Base-by-base conservation (phyloP, 2,797 vertebrate genomes). In the Sparidentex hasta region DNA sequence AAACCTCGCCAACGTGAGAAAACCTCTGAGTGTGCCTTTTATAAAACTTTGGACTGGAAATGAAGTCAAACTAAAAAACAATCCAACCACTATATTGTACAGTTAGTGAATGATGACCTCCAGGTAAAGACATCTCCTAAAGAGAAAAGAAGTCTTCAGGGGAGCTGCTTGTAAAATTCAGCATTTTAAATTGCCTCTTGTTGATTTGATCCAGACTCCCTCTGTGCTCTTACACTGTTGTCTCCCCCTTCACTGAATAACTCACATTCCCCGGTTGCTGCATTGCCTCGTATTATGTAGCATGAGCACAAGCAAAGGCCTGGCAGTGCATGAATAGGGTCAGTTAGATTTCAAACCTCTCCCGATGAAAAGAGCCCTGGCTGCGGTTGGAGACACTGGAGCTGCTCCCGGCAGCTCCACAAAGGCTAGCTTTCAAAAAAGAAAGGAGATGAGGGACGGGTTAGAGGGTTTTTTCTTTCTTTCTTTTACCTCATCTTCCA, bases 301-400 rank as follows among this genome's bases (percentile, higher is more conserved):
- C 91, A 91, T 89, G 91, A 93, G 90, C 84, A 84, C 87, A 90
- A 92, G 90, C 94, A 70, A 89, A 89, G 88, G 85, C 78, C 93
- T 95, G 95, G 95, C 95, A 95, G 81, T 63, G 83, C 84, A 93
- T 96, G 95, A 96, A 96, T 95, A 94, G 94, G 89, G 90, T 91
- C 94, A 94, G 95, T 96, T 94, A 94, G 92, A 94, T 95, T 95
- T 95, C 92, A 95, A 93, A 95, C 93, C 92, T 95, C 94, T 94
- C 81, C 91, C 93, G 86, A 94, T 96, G 95, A 96, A 95, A 95
- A 94, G 93, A 87, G 90, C 78, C 81, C 87, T 91, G 86, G 88
- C 92, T 90, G 90, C 72, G 86, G 92, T 90, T 83, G 91, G 91
- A 94, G 93, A 94, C 90, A 92, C 89, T 92, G 90, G 87, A 93